Evolutionary conservation across 2,113 vertebrate species (phyloP), one percentile per base, ranked within the genome.

Genomic region (Ochotona princeps): DNA sequence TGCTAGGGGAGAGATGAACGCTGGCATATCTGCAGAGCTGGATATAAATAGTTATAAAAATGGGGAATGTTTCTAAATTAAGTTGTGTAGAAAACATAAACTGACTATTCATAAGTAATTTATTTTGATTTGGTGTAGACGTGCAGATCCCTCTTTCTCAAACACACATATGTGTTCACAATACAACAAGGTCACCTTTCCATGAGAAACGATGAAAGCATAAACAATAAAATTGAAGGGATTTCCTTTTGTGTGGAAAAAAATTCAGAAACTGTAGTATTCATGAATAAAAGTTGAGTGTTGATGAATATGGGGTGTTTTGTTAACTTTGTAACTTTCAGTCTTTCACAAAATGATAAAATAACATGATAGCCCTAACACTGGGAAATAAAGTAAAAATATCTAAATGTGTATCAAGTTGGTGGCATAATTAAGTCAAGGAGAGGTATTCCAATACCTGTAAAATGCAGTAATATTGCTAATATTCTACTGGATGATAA

Each of bases 291-390:
- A 85, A 57, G 32, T 2, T 67, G 30, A 28, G 35, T 3, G 73
- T 70, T 5, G 73, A 9, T 15, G 0, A 81, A 82, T 67, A 25
- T 6, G 15, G 7, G 7, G 0, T 18, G 1, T 30, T 66, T 80
- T 60, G 21, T 3, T 81, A 6, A 81, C 4, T 72, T 89, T 61
- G 21, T n/a, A 74, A 79, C 20, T 26, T 0, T 69, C 3, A 57
- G 13, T 20, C n/a, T 65, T 95, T 89, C 80, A 26, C 2, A 44
- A 66, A 79, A 32, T 30, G 79, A 30, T 69, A 74, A 83, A 93
- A 94, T 82, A 70, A 75, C 69, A 75, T 44, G 21, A 60, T 51
- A 72, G 11, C 3, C 11, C 4, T 23, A 90, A 2, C 44, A 73
- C n/a, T 30, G 21, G 4, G 0, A 69, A 66, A 51, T 83, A 5